These are phyloP conservation scores for Pristionchus exspectatus DNA, from an alignment of 2,888 invertebrate genomes.

Conservation along the genomic window DNA sequence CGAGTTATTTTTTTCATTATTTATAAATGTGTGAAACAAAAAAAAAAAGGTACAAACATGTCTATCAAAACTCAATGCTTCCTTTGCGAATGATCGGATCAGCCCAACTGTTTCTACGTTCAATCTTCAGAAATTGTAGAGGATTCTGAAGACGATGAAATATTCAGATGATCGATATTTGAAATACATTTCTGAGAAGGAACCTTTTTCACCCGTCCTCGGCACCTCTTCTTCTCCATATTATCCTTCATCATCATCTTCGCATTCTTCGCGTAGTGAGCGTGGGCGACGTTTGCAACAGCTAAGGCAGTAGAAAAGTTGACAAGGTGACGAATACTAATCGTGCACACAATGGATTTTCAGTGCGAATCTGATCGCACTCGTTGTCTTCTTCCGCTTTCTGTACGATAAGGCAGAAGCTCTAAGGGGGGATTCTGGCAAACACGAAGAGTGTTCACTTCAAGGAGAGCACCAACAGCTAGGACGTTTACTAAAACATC, in stretches of 20 bases:
- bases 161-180: too few relatives aligned
- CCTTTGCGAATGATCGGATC: too few relatives aligned
- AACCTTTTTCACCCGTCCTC: conserved; percentile 10
- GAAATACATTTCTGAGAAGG: too few relatives aligned
- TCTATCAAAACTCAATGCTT: too few relatives aligned
- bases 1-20: neutral
- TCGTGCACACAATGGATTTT: neutral
- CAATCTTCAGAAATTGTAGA: too few relatives aligned
- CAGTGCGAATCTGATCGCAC: conserved; percentile 61
- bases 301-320: neutral
- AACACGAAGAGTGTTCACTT: conserved; percentile 68
- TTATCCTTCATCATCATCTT: conserved; percentile 50
- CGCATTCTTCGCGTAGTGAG: conserved; percentile 43
- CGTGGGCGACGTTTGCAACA: neutral
- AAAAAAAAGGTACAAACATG: too few relatives aligned
- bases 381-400: conserved; percentile 62
- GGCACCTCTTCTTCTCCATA: conserved; percentile 51
- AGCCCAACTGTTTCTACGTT: too few relatives aligned
- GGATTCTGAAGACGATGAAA: too few relatives aligned
- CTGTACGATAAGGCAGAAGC: conserved; percentile 63
- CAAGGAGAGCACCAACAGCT: conserved; percentile 59
- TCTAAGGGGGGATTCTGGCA: conserved; percentile 60
- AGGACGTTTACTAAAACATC: neutral
- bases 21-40: too few relatives aligned
- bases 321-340: neutral